Evolutionary conservation across 2,888 invertebrate genomes (phyloP).

Genomic region (Caenorhabditis parvicauda): DNA sequence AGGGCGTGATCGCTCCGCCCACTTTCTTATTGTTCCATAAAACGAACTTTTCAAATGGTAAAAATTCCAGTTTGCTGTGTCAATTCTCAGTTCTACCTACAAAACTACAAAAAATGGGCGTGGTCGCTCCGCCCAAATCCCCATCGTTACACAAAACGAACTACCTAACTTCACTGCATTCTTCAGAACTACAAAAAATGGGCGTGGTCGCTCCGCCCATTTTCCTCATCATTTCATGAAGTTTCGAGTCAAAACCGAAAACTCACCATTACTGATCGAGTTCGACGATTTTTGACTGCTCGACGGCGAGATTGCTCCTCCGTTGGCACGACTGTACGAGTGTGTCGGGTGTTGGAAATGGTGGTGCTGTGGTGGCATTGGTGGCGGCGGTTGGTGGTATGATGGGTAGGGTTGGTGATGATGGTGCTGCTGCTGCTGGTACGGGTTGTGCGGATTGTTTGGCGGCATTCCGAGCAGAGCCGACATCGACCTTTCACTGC

Average conservation of each 20-base stretch:
- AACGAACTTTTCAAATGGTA: too few relatives aligned
- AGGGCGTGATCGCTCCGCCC: too few relatives aligned
- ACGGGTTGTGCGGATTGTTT: too few relatives aligned
- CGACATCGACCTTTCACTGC: constrained; percentile 28
- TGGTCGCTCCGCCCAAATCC: too few relatives aligned
- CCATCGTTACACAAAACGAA: background rate
- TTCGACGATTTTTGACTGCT: constrained; percentile 29
- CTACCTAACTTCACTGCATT: too few relatives aligned
- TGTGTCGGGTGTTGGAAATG: too few relatives aligned
- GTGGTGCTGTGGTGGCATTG: too few relatives aligned
- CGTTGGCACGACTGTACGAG: background rate
- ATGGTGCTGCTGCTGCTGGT: background rate
- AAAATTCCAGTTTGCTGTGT: too few relatives aligned
- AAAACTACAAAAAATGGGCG: constrained; percentile 1
- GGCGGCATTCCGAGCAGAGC: constrained; percentile 13
- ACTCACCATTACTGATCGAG: constrained; percentile 18
- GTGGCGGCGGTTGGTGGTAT: constrained; percentile 12
- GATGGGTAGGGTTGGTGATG: background rate
- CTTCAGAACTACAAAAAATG: too few relatives aligned
- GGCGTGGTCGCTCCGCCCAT: too few relatives aligned
- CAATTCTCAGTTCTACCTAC: constrained; percentile 3
- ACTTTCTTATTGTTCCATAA: too few relatives aligned
- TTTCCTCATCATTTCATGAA: background rate
- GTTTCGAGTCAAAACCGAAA: too few relatives aligned
- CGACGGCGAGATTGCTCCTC: constrained; percentile 22